Evolutionary conservation across 2,888 invertebrate genomes (phyloP).

Genomic region (Pheosia tremula): DNA sequence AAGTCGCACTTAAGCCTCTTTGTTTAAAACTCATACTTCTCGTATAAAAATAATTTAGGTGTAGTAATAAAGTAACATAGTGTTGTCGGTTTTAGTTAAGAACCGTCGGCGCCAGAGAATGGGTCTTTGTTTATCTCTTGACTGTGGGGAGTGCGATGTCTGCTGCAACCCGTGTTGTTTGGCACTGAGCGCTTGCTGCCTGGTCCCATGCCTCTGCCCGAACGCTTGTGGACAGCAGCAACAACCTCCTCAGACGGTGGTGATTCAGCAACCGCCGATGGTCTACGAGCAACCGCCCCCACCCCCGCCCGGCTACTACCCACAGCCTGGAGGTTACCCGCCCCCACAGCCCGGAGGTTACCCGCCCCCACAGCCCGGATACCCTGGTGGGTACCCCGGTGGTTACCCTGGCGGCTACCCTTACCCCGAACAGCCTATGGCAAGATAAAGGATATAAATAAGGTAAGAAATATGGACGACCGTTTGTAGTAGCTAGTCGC

Average conservation of each 20-base stretch:
- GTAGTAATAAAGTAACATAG: conserved; percentile 28
- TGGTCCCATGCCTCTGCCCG: conserved; percentile 74
- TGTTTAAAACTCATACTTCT: conserved; percentile 26
- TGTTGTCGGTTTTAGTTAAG: conserved; percentile 61
- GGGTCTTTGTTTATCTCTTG: conserved; percentile 76
- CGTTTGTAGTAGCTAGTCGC: conserved; percentile 16
- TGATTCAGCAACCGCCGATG: conserved; percentile 64
- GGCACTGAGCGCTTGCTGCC: conserved; percentile 73
- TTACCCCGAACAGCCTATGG: conserved; percentile 43
- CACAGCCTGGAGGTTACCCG: conserved; percentile 39
- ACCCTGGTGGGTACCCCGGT: conserved; percentile 37
- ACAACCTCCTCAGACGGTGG: conserved; percentile 64
- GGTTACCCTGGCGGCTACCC: conserved; percentile 20
- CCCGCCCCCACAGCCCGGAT: conserved; percentile 50
- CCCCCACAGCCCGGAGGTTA: conserved; percentile 25
- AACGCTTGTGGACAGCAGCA: conserved; percentile 76
- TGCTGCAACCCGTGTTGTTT: conserved; percentile 77
- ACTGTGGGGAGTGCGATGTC: conserved; percentile 72
- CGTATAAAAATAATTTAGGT: conserved; percentile 12
- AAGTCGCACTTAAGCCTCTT: conserved; percentile 31
- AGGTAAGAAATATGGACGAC: conserved; percentile 63
- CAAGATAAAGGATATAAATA: conserved; percentile 55
- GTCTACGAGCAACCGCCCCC: conserved; percentile 60
- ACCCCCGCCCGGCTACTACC: conserved; percentile 56
- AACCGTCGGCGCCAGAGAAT: conserved; percentile 52